Evolutionary conservation across 2,888 invertebrate species (phyloP).

Genomic region (Ectobius pallidus): DNA sequence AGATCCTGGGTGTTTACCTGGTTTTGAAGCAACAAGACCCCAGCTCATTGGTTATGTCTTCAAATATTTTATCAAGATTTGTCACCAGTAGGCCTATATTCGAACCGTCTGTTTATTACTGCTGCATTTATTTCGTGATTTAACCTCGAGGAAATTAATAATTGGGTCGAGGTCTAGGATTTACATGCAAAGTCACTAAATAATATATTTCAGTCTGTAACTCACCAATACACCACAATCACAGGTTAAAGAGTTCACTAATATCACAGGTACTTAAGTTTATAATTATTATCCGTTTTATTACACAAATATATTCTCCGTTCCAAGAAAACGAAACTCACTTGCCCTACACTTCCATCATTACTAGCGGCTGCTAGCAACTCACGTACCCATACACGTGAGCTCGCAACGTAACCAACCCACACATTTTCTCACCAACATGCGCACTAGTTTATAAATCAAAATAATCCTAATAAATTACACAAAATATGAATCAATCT

Average conservation of each 20-base stretch:
- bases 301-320: too few relatives aligned
- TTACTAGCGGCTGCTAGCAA: too few relatives aligned
- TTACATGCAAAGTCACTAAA: too few relatives aligned
- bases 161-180: background rate
- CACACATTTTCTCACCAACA: background rate
- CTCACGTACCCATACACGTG: slow-evolving; percentile 6
- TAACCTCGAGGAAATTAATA: too few relatives aligned
- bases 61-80: background rate
- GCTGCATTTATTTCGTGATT: background rate
- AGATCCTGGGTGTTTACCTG: too few relatives aligned
- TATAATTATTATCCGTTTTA: too few relatives aligned
- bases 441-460: too few relatives aligned
- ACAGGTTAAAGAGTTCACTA: background rate
- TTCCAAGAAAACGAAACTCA: too few relatives aligned
- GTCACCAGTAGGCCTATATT: background rate
- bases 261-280: too few relatives aligned
- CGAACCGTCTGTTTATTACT: background rate
- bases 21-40: background rate
- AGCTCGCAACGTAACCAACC: background rate
- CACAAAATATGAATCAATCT: too few relatives aligned
- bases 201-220: background rate
- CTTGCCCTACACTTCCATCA: too few relatives aligned
- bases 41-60: background rate
- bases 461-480: too few relatives aligned
- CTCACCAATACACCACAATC: background rate